Evolutionary conservation across 2,888 invertebrate species (phyloP), one percentile per base, ranked within the genome.

Genomic region (Diaperis boleti): DNA sequence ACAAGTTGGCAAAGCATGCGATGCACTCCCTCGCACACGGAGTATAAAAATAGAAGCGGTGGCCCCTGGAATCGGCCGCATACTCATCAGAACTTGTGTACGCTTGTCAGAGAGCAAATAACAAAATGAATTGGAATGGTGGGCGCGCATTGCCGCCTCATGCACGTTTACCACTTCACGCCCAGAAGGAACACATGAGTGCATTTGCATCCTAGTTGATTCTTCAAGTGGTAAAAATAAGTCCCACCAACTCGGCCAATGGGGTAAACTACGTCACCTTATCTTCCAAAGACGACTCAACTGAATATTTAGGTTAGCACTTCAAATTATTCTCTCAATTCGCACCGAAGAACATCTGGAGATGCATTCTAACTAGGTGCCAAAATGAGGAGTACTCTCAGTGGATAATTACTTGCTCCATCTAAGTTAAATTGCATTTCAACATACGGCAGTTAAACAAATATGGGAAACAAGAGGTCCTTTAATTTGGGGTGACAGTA

Each of bases 1-100:
- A 68, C 59, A 60, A 63, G 68, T 72, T 70, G 71, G 69, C 70
- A 72, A 62, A 49, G 64, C 52, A 50, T 62, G 67, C 65, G 55
- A 63, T 72, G 69, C 69, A 73, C 73, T 72, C 71, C 71, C 71
- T 73, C 73, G 70, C 71, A 72, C 65, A 68, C 65, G 60, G 65
- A 61, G 44, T 37, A 33, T 64, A 73, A 72, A 72, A 73, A 73
- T 72, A 73, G 71, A 67, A 67, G 55, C 65, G 64, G 69, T 67
- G 71, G 73, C 73, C 71, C 72, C 71, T 73, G 71, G 72, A 73
- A 72, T 68, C 65, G 62, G 61, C 65, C 64, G 64, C 66, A 64
- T 65, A 68, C 65, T 65, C 65, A 66, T 64, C 68, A 68, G 64
- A 65, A 66, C 66, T 66, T 63, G 66, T 68, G 65, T 64, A 66